These are phyloP conservation scores for Thysanoteuthis rhombus DNA, from an alignment of 2,888 invertebrate species.

Conservation along the genomic window DNA sequence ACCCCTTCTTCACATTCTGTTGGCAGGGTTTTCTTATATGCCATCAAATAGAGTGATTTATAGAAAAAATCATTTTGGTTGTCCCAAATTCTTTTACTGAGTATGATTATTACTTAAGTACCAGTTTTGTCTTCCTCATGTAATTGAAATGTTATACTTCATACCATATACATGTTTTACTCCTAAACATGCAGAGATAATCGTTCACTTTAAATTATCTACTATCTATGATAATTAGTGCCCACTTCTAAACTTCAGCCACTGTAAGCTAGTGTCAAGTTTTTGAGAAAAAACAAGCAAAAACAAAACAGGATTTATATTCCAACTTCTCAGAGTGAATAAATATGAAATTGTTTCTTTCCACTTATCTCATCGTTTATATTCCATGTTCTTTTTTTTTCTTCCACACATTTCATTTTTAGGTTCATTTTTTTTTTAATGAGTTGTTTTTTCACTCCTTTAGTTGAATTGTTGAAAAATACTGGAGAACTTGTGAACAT, in stretches of 20 bases:
- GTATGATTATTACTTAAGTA: not conserved
- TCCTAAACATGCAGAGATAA: not conserved
- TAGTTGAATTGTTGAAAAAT: slow-evolving; percentile 64
- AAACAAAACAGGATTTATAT: no score
- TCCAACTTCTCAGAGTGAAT: no score
- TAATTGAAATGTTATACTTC: not conserved
- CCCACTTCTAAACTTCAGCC: not conserved
- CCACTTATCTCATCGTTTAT: no score
- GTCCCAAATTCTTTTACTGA: not conserved
- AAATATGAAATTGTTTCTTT: no score
- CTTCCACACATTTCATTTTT: no score
- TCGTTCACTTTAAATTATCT: not conserved
- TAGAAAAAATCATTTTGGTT: not conserved
- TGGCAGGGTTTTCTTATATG: not conserved
- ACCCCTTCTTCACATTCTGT: not conserved
- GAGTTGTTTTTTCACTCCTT: slow-evolving; percentile 32
- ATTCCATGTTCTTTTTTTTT: no score
- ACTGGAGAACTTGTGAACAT: slow-evolving; percentile 57
- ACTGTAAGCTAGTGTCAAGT: no score
- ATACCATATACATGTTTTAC: not conserved
- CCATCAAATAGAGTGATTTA: not conserved
- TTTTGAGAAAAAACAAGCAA: no score
- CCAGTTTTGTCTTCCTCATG: not conserved
- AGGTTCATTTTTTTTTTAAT: no score
- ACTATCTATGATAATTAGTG: not conserved